Evolutionary conservation across 2,888 invertebrate species (phyloP).

Genomic region (Strigamia crassipes): DNA sequence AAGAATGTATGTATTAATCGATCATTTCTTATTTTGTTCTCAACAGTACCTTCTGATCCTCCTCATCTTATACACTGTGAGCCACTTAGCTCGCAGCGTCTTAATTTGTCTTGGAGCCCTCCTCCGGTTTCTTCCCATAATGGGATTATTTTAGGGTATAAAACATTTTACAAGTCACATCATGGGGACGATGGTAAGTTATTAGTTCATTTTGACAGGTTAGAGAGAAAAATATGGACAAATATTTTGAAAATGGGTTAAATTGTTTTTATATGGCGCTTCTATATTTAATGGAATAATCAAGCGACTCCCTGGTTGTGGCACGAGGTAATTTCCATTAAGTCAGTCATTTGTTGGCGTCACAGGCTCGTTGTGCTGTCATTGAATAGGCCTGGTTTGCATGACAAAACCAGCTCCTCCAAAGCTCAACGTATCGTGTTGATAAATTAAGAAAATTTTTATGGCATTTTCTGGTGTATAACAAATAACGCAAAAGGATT

Average conservation of each 20-base stretch:
- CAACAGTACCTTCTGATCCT: slow-evolving; percentile 59
- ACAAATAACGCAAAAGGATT: no score
- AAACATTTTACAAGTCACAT: slow-evolving; percentile 51
- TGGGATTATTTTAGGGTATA: slow-evolving; percentile 60
- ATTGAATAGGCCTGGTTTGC: no score
- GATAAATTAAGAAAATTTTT: no score
- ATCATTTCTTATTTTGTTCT: not conserved
- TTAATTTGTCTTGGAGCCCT: slow-evolving; percentile 59
- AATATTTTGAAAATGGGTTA: no score
- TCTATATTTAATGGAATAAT: no score
- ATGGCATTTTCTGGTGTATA: not conserved
- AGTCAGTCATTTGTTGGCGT: no score
- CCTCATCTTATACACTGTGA: slow-evolving; percentile 58
- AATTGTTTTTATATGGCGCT: no score
- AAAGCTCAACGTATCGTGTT: no score
- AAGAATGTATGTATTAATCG: slow-evolving; percentile 13
- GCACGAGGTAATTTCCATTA: no score
- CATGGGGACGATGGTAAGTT: slow-evolving; percentile 47
- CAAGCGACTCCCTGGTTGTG: no score
- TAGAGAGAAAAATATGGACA: not conserved
- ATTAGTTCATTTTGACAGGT: not conserved
- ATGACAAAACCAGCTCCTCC: no score
- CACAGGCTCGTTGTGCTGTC: no score
- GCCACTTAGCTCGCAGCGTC: slow-evolving; percentile 57
- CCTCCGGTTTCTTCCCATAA: slow-evolving; percentile 58